Base-by-base conservation (phyloP, 2,113 vertebrate genomes). In the Monopterus albus region DNA sequence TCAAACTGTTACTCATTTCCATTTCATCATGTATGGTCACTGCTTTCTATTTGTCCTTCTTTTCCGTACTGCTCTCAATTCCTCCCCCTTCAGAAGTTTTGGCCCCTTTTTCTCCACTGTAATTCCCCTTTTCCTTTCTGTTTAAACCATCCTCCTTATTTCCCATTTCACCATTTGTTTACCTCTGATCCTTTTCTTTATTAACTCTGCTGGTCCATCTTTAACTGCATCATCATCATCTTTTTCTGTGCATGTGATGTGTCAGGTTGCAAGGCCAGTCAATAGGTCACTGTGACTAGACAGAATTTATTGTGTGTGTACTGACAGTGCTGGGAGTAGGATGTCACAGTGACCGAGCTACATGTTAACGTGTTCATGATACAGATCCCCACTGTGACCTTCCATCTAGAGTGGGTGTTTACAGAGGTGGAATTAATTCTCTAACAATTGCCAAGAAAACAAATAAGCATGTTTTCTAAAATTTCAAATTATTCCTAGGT, bases 211-310 rank as follows among this genome's bases (percentile, higher is more conserved):
- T 42, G 7, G 25, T 39, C 4, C 35, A 29, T 57, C 52, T 39
- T 74, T 25, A 64, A 11, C 25, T 55, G 28, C 60, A 71, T 50
- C 33, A 57, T 70, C 73, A 60, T 66, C 38, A 40, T 15, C 43
- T 53, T 47, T 50, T 66, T 29, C 36, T 68, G 28, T 45, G 28
- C 25, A 0, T 38, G 36, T 17, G 49, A 2, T 38, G 50, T 51
- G 36, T 29, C 61, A 62, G 49, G 47, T 62, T 78, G 72, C 78
- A 74, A 69, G 47, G 69, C 61, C 58, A 40, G 63, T 80, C 69
- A 9, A 72, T 78, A 74, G 63, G 70, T 76, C 72, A 66, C 43
- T 56, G 56, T 87, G 86, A 81, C 75, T 60, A n/a, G 42, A 69
- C 72, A 74, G 26, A 64, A 64, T 50, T 17, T 71, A 10, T 76